Evolutionary conservation across 2,113 vertebrate species (phyloP).

Genomic region (Ceuthmochares aereus): DNA sequence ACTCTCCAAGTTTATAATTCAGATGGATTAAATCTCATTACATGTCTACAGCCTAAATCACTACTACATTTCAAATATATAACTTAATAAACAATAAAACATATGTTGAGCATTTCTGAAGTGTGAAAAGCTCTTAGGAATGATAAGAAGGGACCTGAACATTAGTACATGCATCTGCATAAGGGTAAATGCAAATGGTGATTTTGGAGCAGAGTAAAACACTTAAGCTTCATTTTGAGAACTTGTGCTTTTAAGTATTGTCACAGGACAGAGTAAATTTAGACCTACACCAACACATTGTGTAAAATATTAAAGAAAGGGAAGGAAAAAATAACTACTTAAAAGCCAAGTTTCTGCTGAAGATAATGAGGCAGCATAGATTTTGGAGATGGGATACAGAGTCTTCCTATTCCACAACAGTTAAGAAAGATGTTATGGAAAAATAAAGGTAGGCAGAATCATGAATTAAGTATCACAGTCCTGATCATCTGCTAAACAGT

Average conservation of each 20-base stretch:
- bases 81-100: background rate
- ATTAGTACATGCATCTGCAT: conserved; percentile 29
- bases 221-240: background rate
- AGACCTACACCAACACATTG: background rate
- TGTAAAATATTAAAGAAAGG: background rate
- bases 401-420: background rate
- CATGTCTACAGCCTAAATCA: background rate
- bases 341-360: background rate
- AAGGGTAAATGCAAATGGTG: background rate
- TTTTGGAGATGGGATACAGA: background rate
- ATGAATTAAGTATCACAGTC: background rate
- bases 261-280: background rate
- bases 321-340: background rate
- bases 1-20: background rate
- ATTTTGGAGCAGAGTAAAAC: background rate
- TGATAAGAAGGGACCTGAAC: conserved; percentile 33
- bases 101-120: background rate
- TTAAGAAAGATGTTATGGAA: background rate
- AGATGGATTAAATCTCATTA: background rate
- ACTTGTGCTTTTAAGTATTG: background rate
- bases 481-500: background rate
- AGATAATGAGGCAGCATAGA: background rate
- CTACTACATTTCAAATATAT: background rate
- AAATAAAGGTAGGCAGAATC: background rate
- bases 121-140: conserved; percentile 47